Evolutionary conservation across 2,888 invertebrate species (phyloP), one percentile per base, ranked within the genome.

Genomic region (Meiosimyza platycephala): DNA sequence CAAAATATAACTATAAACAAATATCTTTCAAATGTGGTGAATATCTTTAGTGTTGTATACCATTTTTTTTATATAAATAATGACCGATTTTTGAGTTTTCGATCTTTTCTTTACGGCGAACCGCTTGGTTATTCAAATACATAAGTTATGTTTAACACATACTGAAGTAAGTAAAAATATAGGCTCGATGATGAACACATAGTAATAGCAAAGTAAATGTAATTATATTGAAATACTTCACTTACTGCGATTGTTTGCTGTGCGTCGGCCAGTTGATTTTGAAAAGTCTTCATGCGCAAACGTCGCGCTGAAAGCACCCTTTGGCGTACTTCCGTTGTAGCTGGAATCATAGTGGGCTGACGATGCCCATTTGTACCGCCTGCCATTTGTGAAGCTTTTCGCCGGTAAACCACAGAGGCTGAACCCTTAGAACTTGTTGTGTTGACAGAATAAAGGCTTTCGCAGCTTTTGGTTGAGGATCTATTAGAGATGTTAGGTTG

Each of bases 201-300:
- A 1, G 22, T 22, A 22, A 1, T 22, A 22, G 1, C 3, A 22
- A 22, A 22, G 22, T 22, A 22, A 22, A 22, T 22, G 22, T 22
- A 22, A 22, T 2, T 22, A 22, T 1, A n/a, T 12, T 54, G 7
- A 16, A 54, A 16, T 11, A 12, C 4, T 54, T 40, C 9, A 85
- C 88, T 87, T 84, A 93, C 93, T 82, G 93, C 91, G 74, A 95
- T 89, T 83, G 93, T 93, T 79, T 91, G 93, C 83, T 94, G 94
- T 0, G 94, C 94, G 85, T 94, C 94, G 6, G 92, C 90, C 71
- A 95, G 83, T 83, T 95, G 94, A 85, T 93, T 95, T 87, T 95
- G 94, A 76, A 94, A 87, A 73, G 93, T 92, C 81, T 94, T 93
- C 47, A 94, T 89, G 40, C 93, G 89, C 74, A 94, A 89, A 76